Evolutionary conservation across 2,113 vertebrate species (phyloP).

Genomic region (Bubo bubo): DNA sequence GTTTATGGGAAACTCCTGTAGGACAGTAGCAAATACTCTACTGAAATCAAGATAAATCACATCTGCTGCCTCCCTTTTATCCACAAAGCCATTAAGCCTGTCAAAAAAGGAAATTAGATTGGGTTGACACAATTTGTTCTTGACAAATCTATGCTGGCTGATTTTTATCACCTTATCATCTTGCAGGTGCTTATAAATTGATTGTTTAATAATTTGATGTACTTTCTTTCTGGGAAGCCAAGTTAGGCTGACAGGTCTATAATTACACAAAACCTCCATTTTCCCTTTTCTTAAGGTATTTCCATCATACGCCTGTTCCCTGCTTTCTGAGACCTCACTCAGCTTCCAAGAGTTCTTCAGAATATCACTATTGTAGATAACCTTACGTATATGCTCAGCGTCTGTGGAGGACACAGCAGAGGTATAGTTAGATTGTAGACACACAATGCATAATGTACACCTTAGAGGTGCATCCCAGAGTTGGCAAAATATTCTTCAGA

Average conservation of each 20-base stretch:
- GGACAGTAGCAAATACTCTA: constrained; percentile 9
- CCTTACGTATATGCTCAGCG: neutral
- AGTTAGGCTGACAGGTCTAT: constrained; percentile 48
- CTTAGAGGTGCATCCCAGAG: neutral
- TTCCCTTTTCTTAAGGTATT: neutral
- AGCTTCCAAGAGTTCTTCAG: neutral
- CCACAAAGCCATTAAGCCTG: constrained; percentile 57
- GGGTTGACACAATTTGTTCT: constrained; percentile 67
- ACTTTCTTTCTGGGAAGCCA: constrained; percentile 36
- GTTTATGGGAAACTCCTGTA: neutral
- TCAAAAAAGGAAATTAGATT: constrained; percentile 67
- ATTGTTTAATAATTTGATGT: constrained; percentile 67
- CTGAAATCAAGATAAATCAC: constrained; percentile 29
- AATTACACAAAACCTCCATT: neutral
- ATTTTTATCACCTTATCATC: constrained; percentile 70
- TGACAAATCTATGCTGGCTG: constrained; percentile 64
- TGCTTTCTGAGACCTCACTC: neutral
- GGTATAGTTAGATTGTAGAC: neutral
- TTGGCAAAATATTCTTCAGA: neutral
- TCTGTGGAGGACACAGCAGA: neutral
- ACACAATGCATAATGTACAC: neutral
- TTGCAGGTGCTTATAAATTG: constrained; percentile 65
- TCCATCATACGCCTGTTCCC: neutral
- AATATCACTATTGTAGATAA: neutral
- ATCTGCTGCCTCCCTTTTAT: constrained; percentile 35